phyloP scores from a whole-genome alignment of 2,888 invertebrate genomes.

The Synanthedon tipuliformis region DNA sequence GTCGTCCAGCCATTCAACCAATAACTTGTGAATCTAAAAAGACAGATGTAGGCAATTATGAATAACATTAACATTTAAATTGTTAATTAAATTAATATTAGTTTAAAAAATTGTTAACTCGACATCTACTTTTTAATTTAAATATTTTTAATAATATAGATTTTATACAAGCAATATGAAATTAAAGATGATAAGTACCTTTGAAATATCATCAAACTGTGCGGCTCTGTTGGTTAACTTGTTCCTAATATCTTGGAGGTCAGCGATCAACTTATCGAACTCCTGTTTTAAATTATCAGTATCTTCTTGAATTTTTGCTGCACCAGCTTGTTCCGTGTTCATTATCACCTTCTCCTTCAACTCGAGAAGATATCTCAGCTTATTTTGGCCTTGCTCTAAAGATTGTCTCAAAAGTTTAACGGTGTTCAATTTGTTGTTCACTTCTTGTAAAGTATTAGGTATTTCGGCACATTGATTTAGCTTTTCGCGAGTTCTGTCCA shows the following conservation, averaged over 20 bases:
- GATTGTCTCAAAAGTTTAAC: constrained; percentile 91
- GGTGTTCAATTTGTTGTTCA: constrained; percentile 86
- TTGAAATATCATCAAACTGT: constrained; percentile 88
- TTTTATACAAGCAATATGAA: background rate
- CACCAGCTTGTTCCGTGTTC: constrained; percentile 91
- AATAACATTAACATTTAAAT: background rate
- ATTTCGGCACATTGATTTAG: constrained; percentile 84
- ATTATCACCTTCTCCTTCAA: constrained; percentile 93
- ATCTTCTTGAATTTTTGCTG: constrained; percentile 90
- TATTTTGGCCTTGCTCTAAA: constrained; percentile 88
- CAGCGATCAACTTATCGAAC: constrained; percentile 87
- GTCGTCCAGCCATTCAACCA: constrained; percentile 90
- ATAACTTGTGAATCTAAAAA: constrained; percentile 75
- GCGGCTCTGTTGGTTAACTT: constrained; percentile 79
- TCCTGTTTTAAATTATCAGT: constrained; percentile 89
- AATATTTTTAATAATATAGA: background rate
- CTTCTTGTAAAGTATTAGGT: constrained; percentile 83
- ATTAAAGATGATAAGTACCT: constrained; percentile 46
- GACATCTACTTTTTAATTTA: background rate
- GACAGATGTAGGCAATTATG: background rate
- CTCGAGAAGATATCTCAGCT: constrained; percentile 80
- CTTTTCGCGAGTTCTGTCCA: constrained; percentile 89
- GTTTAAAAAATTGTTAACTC: background rate
- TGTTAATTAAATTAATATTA: background rate
- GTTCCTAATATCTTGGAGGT: constrained; percentile 83